phyloP scores from a whole-genome alignment of 2,888 invertebrate species.

The Thysanoteuthis rhombus region DNA sequence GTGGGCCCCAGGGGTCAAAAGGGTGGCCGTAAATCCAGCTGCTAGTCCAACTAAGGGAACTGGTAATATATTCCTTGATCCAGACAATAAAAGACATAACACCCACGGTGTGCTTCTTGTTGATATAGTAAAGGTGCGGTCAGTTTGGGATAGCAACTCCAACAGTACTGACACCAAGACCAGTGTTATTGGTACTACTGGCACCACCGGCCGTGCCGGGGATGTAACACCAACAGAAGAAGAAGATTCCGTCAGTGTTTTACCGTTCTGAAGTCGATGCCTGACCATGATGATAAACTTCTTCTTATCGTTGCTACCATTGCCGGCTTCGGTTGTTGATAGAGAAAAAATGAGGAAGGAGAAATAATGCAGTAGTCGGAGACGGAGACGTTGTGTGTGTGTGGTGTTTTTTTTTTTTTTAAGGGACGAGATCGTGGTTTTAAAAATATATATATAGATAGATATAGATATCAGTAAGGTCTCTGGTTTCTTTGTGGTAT shows the following conservation, averaged over 20 bases:
- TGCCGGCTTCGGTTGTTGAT: not conserved
- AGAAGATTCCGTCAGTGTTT: not conserved
- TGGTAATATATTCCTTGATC: not conserved
- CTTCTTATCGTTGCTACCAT: not conserved
- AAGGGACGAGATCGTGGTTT: not conserved
- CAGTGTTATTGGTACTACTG: not conserved
- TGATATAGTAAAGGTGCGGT: not conserved
- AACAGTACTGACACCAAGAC: not conserved
- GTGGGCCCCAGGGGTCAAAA: not conserved
- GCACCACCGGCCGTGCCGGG: not conserved
- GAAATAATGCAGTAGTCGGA: not conserved
- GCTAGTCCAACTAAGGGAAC: not conserved
- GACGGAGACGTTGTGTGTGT: not conserved
- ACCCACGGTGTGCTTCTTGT: not conserved
- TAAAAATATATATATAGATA: not conserved
- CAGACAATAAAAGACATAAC: not conserved
- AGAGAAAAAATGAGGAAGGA: not conserved
- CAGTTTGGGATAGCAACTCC: not conserved
- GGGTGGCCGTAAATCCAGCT: not conserved
- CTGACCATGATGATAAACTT: not conserved
- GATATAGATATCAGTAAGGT: too few relatives aligned
- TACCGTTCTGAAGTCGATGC: not conserved
- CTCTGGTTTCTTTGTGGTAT: too few relatives aligned
- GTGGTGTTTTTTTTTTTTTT: too few relatives aligned
- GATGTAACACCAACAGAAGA: not conserved